phyloP scores from a whole-genome alignment of 2,888 invertebrate species.

The Eristalis tenax region DNA sequence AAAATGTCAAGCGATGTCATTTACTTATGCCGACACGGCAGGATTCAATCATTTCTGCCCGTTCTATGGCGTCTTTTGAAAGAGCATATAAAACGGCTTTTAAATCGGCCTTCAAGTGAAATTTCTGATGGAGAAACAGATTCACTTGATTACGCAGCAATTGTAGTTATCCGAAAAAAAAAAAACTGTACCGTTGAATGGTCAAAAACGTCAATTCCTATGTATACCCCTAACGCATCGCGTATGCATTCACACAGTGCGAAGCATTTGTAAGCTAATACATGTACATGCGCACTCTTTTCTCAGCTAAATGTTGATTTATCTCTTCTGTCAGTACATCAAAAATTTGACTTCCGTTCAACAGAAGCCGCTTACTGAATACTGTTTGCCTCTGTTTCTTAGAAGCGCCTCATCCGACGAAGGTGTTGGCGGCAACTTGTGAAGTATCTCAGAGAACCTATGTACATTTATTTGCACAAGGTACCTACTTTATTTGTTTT shows the following conservation, averaged over 20 bases:
- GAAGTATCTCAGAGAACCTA: constrained; percentile 29
- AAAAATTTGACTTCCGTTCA: constrained; percentile 46
- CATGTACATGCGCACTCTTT: not conserved
- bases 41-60: too few species aligned
- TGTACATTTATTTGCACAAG: constrained; percentile 56
- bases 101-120: too few species aligned
- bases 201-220: not conserved
- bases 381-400: not conserved
- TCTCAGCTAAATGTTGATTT: constrained; percentile 3
- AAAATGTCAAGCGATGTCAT: too few species aligned
- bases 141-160: too few species aligned
- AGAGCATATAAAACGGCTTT: too few species aligned
- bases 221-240: not conserved
- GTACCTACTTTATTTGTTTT: constrained; percentile 50
- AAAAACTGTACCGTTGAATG: not conserved
- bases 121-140: too few species aligned
- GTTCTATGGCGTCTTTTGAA: too few species aligned
- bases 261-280: not conserved
- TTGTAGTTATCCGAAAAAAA: too few species aligned
- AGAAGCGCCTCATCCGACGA: not conserved
- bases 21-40: too few species aligned
- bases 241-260: not conserved
- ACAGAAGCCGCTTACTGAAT: not conserved
- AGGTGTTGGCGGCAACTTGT: constrained; percentile 35
- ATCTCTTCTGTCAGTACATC: not conserved